These are phyloP conservation scores for Aselliscus stoliczkanus DNA, from an alignment of 2,797 vertebrate genomes.

Conservation along the genomic window DNA sequence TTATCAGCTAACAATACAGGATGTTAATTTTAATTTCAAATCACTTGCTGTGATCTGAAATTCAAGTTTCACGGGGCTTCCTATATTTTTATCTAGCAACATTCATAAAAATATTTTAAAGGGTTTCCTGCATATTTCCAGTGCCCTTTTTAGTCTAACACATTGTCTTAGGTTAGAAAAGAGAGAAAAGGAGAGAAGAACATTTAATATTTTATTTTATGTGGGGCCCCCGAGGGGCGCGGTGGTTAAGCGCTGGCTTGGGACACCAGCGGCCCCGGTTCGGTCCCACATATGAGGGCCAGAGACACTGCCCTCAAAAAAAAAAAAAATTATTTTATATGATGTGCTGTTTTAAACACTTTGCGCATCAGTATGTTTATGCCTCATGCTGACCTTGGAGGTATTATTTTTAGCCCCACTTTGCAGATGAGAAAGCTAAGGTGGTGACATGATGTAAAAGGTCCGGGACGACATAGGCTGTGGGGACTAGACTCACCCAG, in stretches of 20 bases:
- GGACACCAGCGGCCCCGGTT: too few relatives aligned
- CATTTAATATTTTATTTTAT: neutral
- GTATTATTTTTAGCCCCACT: neutral
- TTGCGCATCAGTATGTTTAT: neutral
- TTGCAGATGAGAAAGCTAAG: neutral
- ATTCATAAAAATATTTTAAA: neutral
- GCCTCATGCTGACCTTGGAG: neutral
- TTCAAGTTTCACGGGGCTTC: neutral
- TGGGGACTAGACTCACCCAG: too few relatives aligned
- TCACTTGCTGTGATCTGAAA: conserved; percentile 11
- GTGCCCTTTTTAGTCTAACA: too few relatives aligned
- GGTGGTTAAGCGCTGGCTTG: too few relatives aligned
- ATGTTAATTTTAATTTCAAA: neutral
- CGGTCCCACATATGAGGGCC: too few relatives aligned
- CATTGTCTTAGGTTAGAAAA: neutral
- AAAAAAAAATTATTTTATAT: too few relatives aligned
- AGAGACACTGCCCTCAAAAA: too few relatives aligned
- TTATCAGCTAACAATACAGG: neutral
- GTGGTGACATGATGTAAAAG: neutral
- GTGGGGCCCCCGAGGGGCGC: too few relatives aligned
- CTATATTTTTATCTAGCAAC: neutral
- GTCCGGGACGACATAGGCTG: neutral
- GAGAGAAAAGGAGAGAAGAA: neutral
- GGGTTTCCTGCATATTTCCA: neutral
- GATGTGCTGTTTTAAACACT: neutral